Conservation (phyloP, 1,140 invertebrate genomes). For the Holotrichia oblita region DNA sequence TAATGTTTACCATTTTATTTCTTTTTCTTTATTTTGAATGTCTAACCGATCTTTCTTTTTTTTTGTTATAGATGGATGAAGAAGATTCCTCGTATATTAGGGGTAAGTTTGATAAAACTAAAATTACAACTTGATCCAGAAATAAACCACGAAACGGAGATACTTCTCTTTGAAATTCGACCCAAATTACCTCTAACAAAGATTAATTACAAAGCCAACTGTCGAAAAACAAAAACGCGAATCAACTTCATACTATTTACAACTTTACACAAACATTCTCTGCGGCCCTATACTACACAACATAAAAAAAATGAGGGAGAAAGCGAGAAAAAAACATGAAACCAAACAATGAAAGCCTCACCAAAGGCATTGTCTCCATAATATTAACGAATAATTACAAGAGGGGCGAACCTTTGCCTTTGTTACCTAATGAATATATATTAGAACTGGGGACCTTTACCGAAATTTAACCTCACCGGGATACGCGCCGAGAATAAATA, state of each 20-base stretch:
- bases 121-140: neutral
- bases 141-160: too few species aligned
- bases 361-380: neutral
- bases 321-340: neutral
- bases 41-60: neutral
- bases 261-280: neutral
- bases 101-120: neutral
- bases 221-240: neutral
- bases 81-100: neutral
- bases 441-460: too few species aligned
- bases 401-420: neutral
- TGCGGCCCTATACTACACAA: too few species aligned
- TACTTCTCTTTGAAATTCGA: too few species aligned
- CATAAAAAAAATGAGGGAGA: too few species aligned
- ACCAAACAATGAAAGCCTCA: neutral
- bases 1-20: too few species aligned
- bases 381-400: conserved; percentile 4
- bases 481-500: too few species aligned
- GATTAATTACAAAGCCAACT: neutral
- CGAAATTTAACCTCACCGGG: too few species aligned
- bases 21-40: too few species aligned
- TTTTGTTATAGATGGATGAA: conserved; percentile 3
- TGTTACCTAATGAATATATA: neutral
- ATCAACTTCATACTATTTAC: neutral
- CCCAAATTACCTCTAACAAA: too few species aligned